phyloP scores from a whole-genome alignment of 2,113 vertebrate genomes.

The Ophiodon elongatus region DNA sequence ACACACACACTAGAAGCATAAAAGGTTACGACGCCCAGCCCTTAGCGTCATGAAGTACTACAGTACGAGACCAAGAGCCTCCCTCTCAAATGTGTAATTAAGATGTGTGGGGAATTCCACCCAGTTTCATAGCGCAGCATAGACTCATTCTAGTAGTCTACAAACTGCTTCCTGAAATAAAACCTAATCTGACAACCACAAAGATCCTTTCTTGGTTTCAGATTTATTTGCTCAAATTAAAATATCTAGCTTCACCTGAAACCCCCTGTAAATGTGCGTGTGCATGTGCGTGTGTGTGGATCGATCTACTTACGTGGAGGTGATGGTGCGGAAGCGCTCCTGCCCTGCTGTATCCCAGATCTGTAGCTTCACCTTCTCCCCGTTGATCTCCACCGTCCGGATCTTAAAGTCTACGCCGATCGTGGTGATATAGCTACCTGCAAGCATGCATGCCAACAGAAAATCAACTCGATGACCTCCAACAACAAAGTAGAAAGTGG shows the following conservation, averaged over 20 bases:
- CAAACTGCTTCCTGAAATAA: constrained; percentile 54
- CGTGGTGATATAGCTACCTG: constrained; percentile 99
- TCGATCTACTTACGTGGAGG: constrained; percentile 92
- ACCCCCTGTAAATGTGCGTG: neutral
- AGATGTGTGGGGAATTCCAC: constrained; percentile 68
- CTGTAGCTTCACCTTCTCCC: constrained; percentile 99
- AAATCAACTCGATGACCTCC: neutral
- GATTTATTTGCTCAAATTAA: constrained; percentile 24
- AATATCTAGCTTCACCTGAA: constrained; percentile 9
- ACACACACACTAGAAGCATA: neutral
- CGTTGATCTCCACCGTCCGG: constrained; percentile 97
- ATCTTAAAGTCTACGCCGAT: constrained; percentile 99
- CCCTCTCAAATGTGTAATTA: constrained; percentile 74
- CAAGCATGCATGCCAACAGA: neutral
- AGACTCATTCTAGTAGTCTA: constrained; percentile 23
- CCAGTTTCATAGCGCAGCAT: constrained; percentile 48
- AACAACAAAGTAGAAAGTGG: neutral
- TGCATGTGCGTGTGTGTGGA: neutral
- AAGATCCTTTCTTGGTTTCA: constrained; percentile 38
- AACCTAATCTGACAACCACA: constrained; percentile 30
- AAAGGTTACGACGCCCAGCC: constrained; percentile 26
- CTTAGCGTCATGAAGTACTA: constrained; percentile 6
- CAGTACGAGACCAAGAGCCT: constrained; percentile 41
- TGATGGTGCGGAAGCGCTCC: constrained; percentile 98
- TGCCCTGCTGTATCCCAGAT: constrained; percentile 99